Evolutionary conservation across 2,797 vertebrate genomes (phyloP).

Genomic region (Clarias fuscus): DNA sequence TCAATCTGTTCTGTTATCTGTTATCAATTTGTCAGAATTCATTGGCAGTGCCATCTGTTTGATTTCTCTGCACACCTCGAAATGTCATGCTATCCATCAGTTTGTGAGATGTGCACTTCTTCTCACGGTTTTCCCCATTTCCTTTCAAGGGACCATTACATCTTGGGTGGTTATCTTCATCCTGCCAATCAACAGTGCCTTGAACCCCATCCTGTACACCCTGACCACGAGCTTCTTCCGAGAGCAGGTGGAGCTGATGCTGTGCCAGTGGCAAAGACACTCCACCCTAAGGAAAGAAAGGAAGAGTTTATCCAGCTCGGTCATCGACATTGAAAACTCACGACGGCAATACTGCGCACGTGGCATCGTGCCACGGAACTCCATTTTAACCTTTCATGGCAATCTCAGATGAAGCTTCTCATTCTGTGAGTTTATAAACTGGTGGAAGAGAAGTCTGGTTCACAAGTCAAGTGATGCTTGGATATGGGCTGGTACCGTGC

Average conservation of each 20-base stretch:
- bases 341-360: conserved; percentile 53
- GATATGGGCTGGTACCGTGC: background rate
- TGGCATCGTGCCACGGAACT: conserved; percentile 61
- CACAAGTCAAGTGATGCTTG: background rate
- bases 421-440: background rate
- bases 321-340: conserved; percentile 56
- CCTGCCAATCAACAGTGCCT: conserved; percentile 71
- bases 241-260: conserved; percentile 68
- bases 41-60: background rate
- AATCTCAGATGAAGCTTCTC: conserved; percentile 43
- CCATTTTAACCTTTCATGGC: conserved; percentile 47
- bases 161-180: conserved; percentile 70
- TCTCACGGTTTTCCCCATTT: background rate
- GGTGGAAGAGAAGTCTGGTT: background rate
- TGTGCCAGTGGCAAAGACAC: conserved; percentile 62
- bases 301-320: conserved; percentile 62
- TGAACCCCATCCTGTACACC: conserved; percentile 70
- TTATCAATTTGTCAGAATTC: background rate
- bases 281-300: conserved; percentile 59
- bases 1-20: background rate
- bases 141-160: conserved; percentile 58
- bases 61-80: background rate
- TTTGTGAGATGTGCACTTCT: background rate
- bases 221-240: conserved; percentile 70
- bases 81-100: background rate